Conservation (phyloP, 2,113 vertebrate genomes). For the Actenoides hombroni region DNA sequence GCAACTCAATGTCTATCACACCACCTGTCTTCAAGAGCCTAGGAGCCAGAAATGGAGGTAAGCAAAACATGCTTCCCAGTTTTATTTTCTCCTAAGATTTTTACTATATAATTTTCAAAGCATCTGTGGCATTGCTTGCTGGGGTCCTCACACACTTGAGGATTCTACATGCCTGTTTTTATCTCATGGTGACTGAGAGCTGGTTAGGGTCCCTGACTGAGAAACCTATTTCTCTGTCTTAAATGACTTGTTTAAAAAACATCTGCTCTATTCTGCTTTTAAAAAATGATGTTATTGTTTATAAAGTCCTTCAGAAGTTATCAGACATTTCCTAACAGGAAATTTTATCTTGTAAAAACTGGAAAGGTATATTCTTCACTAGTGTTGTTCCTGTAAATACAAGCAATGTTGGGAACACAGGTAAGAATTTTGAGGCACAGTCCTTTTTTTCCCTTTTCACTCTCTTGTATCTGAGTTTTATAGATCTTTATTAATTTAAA, state of each 20-base stretch:
- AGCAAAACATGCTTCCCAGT: not conserved
- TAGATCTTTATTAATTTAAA: not conserved
- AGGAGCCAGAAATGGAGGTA: not conserved
- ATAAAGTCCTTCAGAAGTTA: not conserved
- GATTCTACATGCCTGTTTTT: not conserved
- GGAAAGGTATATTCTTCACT: not conserved
- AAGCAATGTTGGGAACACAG: not conserved
- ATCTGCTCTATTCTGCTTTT: not conserved
- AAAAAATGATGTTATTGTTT: not conserved
- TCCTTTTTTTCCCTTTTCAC: not conserved
- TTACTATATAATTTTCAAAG: not conserved
- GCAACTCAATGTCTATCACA: not conserved
- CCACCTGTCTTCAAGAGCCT: not conserved
- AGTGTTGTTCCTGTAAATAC: not conserved
- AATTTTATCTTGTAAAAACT: not conserved
- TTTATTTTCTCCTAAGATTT: not conserved
- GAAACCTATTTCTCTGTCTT: not conserved
- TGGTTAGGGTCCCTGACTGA: not conserved
- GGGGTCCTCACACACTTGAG: rapidly evolving
- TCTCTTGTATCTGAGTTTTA: not conserved
- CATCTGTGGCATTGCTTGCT: not conserved
- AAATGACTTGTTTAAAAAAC: not conserved
- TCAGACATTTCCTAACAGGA: not conserved
- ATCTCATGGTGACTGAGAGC: not conserved
- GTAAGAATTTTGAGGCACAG: not conserved